Conservation (phyloP, 2,888 invertebrate genomes). For the Lycaena phlaeas region DNA sequence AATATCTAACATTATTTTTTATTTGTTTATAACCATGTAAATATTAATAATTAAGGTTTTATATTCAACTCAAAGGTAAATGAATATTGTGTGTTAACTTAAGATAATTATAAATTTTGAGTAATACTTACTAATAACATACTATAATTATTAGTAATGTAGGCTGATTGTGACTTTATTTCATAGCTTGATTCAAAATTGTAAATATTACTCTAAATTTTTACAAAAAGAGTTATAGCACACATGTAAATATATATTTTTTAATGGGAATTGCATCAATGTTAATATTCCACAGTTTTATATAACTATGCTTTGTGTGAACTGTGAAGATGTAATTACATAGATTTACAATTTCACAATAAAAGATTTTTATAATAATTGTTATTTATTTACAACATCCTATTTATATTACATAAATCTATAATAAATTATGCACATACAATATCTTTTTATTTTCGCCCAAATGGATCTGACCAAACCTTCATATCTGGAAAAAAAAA, state of each 20-base stretch:
- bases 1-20: slow-evolving; percentile 19
- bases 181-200: background rate
- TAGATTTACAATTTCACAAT: slow-evolving; percentile 49
- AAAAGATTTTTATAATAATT: slow-evolving; percentile 34
- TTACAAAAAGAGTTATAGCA: slow-evolving; percentile 21
- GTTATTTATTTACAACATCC: slow-evolving; percentile 6
- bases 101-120: slow-evolving; percentile 5
- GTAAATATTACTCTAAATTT: slow-evolving; percentile 13
- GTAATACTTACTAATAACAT: background rate
- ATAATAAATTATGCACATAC: too few relatives aligned
- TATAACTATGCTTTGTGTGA: slow-evolving; percentile 30
- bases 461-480: slow-evolving; percentile 75
- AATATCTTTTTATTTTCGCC: slow-evolving; percentile 51
- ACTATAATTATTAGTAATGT: background rate
- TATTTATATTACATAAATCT: too few relatives aligned
- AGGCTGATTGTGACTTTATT: background rate
- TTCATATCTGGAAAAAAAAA: slow-evolving; percentile 69
- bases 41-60: slow-evolving; percentile 49
- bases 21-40: slow-evolving; percentile 51
- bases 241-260: slow-evolving; percentile 53
- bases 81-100: slow-evolving; percentile 33
- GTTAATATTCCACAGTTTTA: slow-evolving; percentile 36
- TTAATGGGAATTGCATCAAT: slow-evolving; percentile 45
- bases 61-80: slow-evolving; percentile 32
- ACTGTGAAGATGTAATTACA: slow-evolving; percentile 28